Conservation (phyloP, 2,797 vertebrate genomes). For the Synanceia verrucosa region DNA sequence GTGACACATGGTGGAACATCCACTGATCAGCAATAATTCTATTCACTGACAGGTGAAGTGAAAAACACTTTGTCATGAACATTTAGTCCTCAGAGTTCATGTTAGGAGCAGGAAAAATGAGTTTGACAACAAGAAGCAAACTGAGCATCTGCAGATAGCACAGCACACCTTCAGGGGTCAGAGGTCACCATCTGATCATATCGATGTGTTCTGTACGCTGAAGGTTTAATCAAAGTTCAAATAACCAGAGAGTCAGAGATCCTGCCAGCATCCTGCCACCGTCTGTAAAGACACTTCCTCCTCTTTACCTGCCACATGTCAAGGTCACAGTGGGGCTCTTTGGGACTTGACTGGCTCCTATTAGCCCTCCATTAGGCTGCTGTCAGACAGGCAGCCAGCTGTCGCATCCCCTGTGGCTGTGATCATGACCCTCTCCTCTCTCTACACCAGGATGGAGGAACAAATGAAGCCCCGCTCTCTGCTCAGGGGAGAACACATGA, state of each 20-base stretch:
- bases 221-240: constrained; percentile 6
- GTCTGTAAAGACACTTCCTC: constrained; percentile 13
- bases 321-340: constrained; percentile 61
- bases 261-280: constrained; percentile 34
- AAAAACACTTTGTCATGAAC: too few relatives aligned
- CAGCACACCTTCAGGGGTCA: too few relatives aligned
- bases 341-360: constrained; percentile 46
- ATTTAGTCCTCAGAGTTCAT: too few relatives aligned
- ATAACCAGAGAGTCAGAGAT: constrained; percentile 9
- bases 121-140: too few relatives aligned
- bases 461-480: constrained; percentile 56
- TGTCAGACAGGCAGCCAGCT: constrained; percentile 68
- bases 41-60: too few relatives aligned
- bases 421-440: constrained; percentile 64
- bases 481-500: constrained; percentile 61
- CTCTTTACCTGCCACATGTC: constrained; percentile 54
- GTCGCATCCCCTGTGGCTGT: constrained; percentile 46
- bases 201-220: neutral
- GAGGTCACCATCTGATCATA: too few relatives aligned
- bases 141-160: too few relatives aligned
- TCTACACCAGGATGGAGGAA: constrained; percentile 36
- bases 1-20: too few relatives aligned
- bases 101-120: too few relatives aligned
- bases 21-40: too few relatives aligned
- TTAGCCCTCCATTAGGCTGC: constrained; percentile 70